Percentiles rank a stretch among this genome's conserved stretches.
phyloP scores from a whole-genome alignment of 2,888 invertebrate species.

The Xestobium rufovillosum region DNA sequence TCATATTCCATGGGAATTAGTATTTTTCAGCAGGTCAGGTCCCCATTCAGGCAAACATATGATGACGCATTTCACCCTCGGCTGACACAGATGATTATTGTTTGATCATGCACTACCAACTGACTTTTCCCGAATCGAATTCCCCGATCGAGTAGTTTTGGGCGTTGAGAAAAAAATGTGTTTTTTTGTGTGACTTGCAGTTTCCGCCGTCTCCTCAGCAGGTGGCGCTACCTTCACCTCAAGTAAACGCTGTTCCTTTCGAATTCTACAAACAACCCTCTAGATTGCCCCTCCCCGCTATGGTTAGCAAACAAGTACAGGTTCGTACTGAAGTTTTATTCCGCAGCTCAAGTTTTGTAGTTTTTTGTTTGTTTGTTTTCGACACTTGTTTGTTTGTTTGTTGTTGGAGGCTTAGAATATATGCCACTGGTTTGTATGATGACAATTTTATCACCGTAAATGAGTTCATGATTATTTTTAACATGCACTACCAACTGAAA shows the following conservation, averaged over 20 bases:
- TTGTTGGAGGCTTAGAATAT: no score
- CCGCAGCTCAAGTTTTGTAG: no score
- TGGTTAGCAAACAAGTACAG: constrained; percentile 57
- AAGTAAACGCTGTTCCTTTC: constrained; percentile 49
- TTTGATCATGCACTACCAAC: constrained; percentile 22
- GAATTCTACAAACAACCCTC: constrained; percentile 52
- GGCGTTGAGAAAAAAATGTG: no score
- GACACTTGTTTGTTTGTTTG: neutral
- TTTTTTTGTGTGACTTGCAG: constrained; percentile 43
- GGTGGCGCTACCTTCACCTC: constrained; percentile 47
- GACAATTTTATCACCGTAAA: constrained; percentile 11
- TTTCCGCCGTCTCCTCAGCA: constrained; percentile 68
- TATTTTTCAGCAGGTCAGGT: no score
- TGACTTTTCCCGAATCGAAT: no score
- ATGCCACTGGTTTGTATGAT: constrained; percentile 11
- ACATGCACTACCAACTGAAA: constrained; percentile 26
- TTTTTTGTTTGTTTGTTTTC: neutral
- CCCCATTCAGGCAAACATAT: no score
- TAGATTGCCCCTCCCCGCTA: constrained; percentile 45
- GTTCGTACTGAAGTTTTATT: constrained; percentile 36
- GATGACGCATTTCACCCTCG: constrained; percentile 1
- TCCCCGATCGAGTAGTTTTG: no score
- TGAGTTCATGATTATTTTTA: constrained; percentile 15
- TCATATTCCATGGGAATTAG: no score
- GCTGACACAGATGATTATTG: constrained; percentile 14